Evolutionary conservation across 2,888 invertebrate species (phyloP).

Genomic region (Pristionchus arcanus): DNA sequence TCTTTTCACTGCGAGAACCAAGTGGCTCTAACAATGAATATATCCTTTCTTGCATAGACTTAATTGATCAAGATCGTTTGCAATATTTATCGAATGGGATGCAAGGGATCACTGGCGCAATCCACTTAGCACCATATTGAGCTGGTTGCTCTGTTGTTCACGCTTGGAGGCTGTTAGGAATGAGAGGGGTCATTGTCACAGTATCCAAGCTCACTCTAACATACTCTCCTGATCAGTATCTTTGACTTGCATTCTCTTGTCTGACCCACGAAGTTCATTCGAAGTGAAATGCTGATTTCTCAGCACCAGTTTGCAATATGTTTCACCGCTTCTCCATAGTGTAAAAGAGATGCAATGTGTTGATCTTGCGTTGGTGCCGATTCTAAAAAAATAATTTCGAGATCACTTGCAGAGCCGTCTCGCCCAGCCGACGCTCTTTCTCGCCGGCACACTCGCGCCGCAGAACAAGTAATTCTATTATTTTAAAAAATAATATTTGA

Average conservation of each 20-base stretch:
- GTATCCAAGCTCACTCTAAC: background rate
- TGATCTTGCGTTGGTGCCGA: background rate
- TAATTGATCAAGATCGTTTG: too few species aligned
- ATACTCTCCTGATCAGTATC: too few species aligned
- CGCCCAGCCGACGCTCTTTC: conserved; percentile 35
- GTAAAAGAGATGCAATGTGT: background rate
- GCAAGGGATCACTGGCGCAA: background rate
- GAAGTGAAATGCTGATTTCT: background rate
- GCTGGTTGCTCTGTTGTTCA: background rate
- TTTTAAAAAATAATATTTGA: conserved; percentile 7
- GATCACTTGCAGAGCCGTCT: background rate
- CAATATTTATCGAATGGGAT: too few species aligned
- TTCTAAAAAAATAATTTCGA: background rate
- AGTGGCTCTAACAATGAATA: too few species aligned
- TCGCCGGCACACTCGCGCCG: conserved; percentile 15
- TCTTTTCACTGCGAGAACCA: too few species aligned
- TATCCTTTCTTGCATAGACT: too few species aligned
- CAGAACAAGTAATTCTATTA: background rate
- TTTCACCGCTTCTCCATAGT: background rate
- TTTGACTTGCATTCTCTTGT: too few species aligned
- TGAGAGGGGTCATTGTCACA: background rate
- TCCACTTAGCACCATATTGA: conserved; percentile 27
- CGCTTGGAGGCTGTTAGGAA: background rate
- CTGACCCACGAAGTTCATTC: too few species aligned
- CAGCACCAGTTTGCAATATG: background rate